These are phyloP conservation scores for Nixonia krombeini DNA, from an alignment of 1,140 invertebrate species.

Conservation along the genomic window DNA sequence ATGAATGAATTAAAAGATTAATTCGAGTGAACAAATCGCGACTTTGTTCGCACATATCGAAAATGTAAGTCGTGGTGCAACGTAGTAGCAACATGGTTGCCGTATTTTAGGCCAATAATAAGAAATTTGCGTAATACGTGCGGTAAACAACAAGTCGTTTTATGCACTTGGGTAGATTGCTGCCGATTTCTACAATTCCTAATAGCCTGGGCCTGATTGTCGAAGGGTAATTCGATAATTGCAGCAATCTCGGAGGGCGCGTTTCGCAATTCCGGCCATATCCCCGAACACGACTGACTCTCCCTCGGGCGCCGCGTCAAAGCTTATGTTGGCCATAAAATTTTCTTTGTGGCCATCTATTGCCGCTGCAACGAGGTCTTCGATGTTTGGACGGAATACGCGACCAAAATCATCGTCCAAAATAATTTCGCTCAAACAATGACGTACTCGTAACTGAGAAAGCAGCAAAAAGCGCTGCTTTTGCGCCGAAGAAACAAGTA, in stretches of 20 bases:
- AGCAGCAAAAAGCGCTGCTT: background rate
- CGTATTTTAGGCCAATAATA: too few species aligned
- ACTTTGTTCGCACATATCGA: too few species aligned
- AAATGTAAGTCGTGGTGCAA: too few species aligned
- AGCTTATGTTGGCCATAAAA: constrained; percentile 55
- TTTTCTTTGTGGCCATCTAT: constrained; percentile 48
- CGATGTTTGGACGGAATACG: constrained; percentile 8
- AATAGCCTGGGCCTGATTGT: constrained; percentile 43
- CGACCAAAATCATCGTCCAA: constrained; percentile 25
- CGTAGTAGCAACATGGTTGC: too few species aligned
- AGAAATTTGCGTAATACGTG: background rate
- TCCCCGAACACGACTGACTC: constrained; percentile 23
- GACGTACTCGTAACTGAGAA: constrained; percentile 17
- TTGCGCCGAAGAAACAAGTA: constrained; percentile 3
- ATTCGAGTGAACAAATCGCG: too few species aligned
- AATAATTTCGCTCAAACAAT: constrained; percentile 25
- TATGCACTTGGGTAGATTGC: constrained; percentile 8
- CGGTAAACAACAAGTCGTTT: constrained; percentile 5
- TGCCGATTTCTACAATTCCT: constrained; percentile 36
- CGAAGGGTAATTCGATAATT: constrained; percentile 65
- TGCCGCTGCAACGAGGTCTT: constrained; percentile 30
- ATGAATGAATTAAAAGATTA: too few species aligned
- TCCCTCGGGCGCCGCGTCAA: constrained; percentile 40
- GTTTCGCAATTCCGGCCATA: constrained; percentile 60
- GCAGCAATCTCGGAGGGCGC: constrained; percentile 52